Evolutionary conservation across 2,113 vertebrate species (phyloP).

Genomic region (Prionailurus bengalensis): DNA sequence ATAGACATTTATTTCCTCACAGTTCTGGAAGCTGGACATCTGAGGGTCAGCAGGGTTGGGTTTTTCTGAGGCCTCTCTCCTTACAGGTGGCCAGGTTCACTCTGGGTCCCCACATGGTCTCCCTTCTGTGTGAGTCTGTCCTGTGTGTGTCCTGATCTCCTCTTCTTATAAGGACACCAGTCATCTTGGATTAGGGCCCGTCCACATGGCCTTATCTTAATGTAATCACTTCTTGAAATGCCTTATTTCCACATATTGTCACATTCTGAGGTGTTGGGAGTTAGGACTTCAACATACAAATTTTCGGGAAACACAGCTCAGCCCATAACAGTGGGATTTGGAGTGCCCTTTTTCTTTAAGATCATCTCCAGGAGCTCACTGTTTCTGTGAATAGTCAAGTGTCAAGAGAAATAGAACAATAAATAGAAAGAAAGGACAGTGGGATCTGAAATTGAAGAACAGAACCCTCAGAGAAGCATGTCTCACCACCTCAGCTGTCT

Average conservation of each 20-base stretch:
- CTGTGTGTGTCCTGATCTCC: background rate
- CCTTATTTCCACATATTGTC: background rate
- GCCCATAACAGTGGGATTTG: background rate
- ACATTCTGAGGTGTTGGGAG: background rate
- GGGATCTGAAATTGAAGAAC: background rate
- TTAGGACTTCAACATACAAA: background rate
- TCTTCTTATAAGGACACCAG: background rate
- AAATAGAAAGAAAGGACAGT: background rate
- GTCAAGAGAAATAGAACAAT: background rate
- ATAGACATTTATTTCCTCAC: background rate
- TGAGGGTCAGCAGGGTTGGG: no score
- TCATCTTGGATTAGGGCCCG: no score
- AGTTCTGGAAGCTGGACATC: background rate
- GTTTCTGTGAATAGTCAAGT: background rate
- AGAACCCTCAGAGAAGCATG: background rate
- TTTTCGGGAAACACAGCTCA: background rate
- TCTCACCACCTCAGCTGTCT: accelerated
- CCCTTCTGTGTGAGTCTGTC: background rate
- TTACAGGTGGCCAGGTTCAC: background rate
- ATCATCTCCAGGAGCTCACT: background rate
- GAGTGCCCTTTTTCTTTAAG: background rate
- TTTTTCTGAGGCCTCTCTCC: no score
- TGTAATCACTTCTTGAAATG: background rate
- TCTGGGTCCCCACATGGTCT: background rate
- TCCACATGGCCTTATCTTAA: background rate